phyloP scores from a whole-genome alignment of 2,888 invertebrate species.

The Chaetogeoica ovagalla region DNA sequence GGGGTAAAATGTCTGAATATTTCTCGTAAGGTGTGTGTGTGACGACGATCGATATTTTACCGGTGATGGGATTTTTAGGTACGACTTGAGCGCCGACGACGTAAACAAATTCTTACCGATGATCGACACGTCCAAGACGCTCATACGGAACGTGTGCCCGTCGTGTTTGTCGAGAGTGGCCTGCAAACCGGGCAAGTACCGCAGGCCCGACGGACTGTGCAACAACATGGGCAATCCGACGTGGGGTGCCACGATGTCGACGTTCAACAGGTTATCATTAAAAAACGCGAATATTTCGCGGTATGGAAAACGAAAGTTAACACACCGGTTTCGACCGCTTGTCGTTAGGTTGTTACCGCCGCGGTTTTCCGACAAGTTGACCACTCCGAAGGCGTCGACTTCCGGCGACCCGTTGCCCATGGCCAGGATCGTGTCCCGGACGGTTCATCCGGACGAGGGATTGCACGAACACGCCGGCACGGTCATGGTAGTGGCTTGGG shows the following conservation, averaged over 20 bases:
- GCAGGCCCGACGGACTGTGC: constrained; percentile 84
- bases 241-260: constrained; percentile 84
- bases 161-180: constrained; percentile 85
- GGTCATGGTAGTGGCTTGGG: constrained; percentile 92
- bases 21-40: background rate
- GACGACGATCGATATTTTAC: background rate
- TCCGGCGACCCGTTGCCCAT: constrained; percentile 77
- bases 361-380: constrained; percentile 81
- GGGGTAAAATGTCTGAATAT: background rate
- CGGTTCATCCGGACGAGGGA: constrained; percentile 90
- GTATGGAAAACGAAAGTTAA: background rate
- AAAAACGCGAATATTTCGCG: background rate
- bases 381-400: constrained; percentile 78
- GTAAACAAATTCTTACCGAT: constrained; percentile 84
- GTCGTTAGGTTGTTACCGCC: constrained; percentile 71
- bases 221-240: constrained; percentile 86
- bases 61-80: constrained; percentile 63
- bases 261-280: constrained; percentile 72
- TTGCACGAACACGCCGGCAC: constrained; percentile 93
- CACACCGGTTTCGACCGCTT: constrained; percentile 23
- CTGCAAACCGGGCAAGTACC: constrained; percentile 84
- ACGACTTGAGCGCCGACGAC: constrained; percentile 81
- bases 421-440: constrained; percentile 82
- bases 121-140: constrained; percentile 84
- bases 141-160: constrained; percentile 83